phyloP scores from a whole-genome alignment of 2,113 vertebrate genomes.

The Hypanus sabinus region DNA sequence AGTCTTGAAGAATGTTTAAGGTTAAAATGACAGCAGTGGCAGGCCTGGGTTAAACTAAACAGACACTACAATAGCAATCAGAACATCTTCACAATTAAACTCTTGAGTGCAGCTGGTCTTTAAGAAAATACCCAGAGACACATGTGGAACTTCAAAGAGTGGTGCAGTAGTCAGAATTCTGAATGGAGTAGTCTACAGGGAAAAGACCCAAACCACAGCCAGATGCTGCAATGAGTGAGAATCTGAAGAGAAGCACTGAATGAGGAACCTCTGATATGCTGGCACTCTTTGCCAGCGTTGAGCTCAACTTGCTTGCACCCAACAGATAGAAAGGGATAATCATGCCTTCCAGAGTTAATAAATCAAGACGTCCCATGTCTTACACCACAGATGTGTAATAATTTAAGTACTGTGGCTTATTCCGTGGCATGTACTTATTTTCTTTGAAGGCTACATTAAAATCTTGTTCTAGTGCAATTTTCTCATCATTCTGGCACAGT shows the following conservation, averaged over 20 bases:
- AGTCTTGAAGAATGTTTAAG: not conserved
- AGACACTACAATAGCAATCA: not conserved
- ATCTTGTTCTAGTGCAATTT: not conserved
- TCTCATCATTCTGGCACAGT: not conserved
- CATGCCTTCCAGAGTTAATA: conserved; percentile 20
- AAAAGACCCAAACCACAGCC: conserved; percentile 23
- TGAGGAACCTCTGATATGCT: conserved; percentile 11
- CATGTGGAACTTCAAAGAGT: conserved; percentile 32
- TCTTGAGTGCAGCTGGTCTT: not conserved
- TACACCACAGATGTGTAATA: conserved; percentile 6
- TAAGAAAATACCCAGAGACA: conserved; percentile 14
- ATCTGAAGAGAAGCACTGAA: conserved; percentile 26
- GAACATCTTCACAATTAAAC: conserved; percentile 21
- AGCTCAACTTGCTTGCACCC: not conserved
- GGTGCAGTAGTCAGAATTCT: not conserved
- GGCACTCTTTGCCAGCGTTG: conserved; percentile 16
- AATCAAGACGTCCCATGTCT: not conserved
- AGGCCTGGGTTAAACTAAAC: not conserved
- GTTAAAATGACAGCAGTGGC: not conserved
- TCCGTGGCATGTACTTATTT: conserved; percentile 15
- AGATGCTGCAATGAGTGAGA: conserved; percentile 6
- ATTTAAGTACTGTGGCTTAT: not conserved
- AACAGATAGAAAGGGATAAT: conserved; percentile 20
- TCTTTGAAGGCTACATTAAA: not conserved
- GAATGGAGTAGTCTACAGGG: conserved; percentile 27